These are phyloP conservation scores for Ranitomeya variabilis DNA, from an alignment of 2,113 vertebrate genomes.

Conservation along the genomic window DNA sequence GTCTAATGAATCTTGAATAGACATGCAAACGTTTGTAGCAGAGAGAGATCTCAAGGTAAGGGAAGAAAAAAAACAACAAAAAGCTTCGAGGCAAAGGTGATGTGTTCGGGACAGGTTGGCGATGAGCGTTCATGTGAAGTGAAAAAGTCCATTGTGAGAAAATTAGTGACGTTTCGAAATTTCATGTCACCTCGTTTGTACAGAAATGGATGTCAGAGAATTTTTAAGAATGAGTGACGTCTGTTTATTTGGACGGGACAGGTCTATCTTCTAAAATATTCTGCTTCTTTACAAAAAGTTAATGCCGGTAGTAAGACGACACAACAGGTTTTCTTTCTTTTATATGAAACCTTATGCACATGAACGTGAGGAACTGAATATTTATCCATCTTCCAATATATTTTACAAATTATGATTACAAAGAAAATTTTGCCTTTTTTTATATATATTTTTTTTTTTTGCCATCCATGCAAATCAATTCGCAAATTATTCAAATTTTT, in stretches of 20 bases:
- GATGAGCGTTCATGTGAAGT: neutral
- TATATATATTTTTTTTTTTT: no score
- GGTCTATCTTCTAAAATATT: neutral
- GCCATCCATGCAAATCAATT: neutral
- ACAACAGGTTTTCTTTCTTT: neutral
- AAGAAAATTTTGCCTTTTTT: neutral
- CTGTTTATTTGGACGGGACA: slow-evolving; percentile 26
- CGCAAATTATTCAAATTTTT: no score
- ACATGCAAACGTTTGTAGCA: slow-evolving; percentile 18
- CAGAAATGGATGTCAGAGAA: slow-evolving; percentile 7
- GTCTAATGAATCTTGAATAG: slow-evolving; percentile 46
- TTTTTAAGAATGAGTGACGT: slow-evolving; percentile 18
- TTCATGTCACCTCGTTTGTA: slow-evolving; percentile 11
- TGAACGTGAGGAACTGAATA: neutral
- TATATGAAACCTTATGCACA: neutral
- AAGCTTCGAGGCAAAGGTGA: slow-evolving; percentile 28
- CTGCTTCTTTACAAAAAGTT: neutral
- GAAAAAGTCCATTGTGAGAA: slow-evolving; percentile 13
- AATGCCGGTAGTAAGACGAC: neutral
- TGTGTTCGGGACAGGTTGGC: neutral
- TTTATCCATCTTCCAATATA: neutral
- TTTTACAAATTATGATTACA: no score
- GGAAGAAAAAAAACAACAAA: neutral
- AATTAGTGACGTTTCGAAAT: slow-evolving; percentile 22
- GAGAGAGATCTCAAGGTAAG: slow-evolving; percentile 16